Percentiles rank a stretch among this genome's conserved stretches.
These are phyloP conservation scores for Rousettus madagascariensis DNA, from an alignment of 2,797 vertebrate genomes.

Conservation along the genomic window DNA sequence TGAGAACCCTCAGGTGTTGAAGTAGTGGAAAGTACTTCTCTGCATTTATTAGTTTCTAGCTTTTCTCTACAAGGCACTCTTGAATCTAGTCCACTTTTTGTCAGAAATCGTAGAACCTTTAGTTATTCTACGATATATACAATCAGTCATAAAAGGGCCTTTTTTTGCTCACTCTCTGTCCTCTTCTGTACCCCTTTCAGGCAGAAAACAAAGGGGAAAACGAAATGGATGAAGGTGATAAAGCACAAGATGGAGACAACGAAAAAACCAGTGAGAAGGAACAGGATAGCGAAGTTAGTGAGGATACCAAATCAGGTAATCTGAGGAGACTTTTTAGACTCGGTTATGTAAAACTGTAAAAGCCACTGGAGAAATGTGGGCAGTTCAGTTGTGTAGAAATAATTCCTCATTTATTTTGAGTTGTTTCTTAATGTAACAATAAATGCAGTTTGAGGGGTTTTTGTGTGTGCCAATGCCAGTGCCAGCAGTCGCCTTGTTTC, in stretches of 20 bases:
- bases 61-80: neutral
- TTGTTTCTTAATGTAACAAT: neutral
- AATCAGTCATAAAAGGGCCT: neutral
- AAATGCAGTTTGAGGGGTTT: neutral
- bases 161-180: neutral
- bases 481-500: neutral
- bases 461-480: neutral
- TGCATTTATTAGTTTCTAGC: neutral
- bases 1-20: neutral
- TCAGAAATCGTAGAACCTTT: neutral
- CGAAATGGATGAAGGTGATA: conserved; percentile 81
- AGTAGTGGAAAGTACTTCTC: neutral
- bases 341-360: neutral
- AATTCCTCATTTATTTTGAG: neutral
- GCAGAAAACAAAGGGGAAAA: conserved; percentile 83
- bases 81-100: neutral
- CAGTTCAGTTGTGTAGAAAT: neutral
- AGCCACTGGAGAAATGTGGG: neutral
- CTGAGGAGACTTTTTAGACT: neutral
- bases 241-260: conserved; percentile 82
- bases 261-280: conserved; percentile 83
- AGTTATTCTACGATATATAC: neutral
- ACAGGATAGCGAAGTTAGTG: conserved; percentile 76
- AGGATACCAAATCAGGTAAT: conserved; percentile 83
- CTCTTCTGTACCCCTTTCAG: conserved; percentile 57